Percentiles rank a stretch among this genome's conserved stretches.
These are phyloP conservation scores for Phoenicopterus ruber DNA, from an alignment of 2,113 vertebrate species.

Conservation along the genomic window DNA sequence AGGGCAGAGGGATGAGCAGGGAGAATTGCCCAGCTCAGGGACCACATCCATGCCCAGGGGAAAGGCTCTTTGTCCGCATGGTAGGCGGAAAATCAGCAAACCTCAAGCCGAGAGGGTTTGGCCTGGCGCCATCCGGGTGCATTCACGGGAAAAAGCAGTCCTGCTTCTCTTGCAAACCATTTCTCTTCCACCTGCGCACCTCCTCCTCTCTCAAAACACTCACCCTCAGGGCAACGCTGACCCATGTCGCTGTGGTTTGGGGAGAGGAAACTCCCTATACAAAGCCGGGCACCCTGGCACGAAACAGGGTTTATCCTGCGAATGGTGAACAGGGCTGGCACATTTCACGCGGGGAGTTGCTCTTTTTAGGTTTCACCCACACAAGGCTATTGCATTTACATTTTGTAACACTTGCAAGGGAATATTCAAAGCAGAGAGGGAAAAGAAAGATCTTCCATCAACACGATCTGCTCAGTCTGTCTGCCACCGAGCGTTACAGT, in stretches of 20 bases:
- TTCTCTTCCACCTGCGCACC: accelerated
- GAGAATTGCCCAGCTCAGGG: not conserved
- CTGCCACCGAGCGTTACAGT: not conserved
- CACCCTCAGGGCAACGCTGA: not conserved
- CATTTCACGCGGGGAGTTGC: not conserved
- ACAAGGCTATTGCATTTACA: not conserved
- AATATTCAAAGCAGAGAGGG: not conserved
- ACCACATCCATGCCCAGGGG: not conserved
- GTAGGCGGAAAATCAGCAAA: not conserved
- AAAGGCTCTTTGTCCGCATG: not conserved
- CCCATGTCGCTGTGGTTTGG: accelerated
- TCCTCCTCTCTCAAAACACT: not conserved
- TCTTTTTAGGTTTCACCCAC: not conserved
- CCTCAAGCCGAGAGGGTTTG: accelerated
- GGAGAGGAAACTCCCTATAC: not conserved
- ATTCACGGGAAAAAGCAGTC: not conserved
- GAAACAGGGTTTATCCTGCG: not conserved
- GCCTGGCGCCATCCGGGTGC: not conserved
- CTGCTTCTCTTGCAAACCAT: not conserved
- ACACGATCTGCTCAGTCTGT: not conserved
- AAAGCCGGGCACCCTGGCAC: not conserved
- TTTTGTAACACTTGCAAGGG: not conserved
- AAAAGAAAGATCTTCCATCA: not conserved
- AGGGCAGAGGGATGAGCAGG: not conserved
- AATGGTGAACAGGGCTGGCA: not conserved